Percentiles rank a stretch among this genome's conserved stretches.
Conservation (phyloP, 2,113 vertebrate genomes). For the Oostethus manadensis region DNA sequence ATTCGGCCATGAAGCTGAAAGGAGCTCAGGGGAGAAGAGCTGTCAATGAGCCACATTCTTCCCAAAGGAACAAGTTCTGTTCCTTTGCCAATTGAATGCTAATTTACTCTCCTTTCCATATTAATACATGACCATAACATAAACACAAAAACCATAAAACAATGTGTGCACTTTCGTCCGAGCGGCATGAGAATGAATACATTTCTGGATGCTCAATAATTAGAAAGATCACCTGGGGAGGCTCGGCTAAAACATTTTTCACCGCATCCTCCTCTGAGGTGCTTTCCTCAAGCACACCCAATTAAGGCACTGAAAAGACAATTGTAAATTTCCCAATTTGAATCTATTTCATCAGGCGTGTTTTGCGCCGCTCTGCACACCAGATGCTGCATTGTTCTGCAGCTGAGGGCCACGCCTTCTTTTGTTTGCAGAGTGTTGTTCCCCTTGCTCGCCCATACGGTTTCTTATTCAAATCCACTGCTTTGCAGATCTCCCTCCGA, state of each 20-base stretch:
- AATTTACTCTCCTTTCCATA: conserved; percentile 43
- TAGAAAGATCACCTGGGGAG: conserved; percentile 29
- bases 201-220: conserved; percentile 47
- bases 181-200: conserved; percentile 54
- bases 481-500: conserved; percentile 79
- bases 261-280: conserved; percentile 41
- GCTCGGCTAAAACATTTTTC: conserved; percentile 37
- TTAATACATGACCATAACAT: conserved; percentile 36
- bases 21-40: conserved; percentile 20
- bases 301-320: conserved; percentile 8
- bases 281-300: conserved; percentile 25
- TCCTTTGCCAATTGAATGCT: conserved; percentile 59
- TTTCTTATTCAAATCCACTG: conserved; percentile 6
- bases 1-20: conserved; percentile 25
- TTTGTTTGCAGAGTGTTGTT: not conserved
- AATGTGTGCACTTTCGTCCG: conserved; percentile 27
- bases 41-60: conserved; percentile 26
- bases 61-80: conserved; percentile 30
- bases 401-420: not conserved
- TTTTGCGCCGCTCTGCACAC: not conserved
- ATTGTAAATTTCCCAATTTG: conserved; percentile 5
- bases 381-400: not conserved
- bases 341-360: not conserved
- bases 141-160: too few species aligned
- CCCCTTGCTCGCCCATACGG: not conserved